These are phyloP conservation scores for Halichondria panicea DNA, from an alignment of 37 sponge, comb jelly and placozoan genomes.

Conservation along the genomic window DNA sequence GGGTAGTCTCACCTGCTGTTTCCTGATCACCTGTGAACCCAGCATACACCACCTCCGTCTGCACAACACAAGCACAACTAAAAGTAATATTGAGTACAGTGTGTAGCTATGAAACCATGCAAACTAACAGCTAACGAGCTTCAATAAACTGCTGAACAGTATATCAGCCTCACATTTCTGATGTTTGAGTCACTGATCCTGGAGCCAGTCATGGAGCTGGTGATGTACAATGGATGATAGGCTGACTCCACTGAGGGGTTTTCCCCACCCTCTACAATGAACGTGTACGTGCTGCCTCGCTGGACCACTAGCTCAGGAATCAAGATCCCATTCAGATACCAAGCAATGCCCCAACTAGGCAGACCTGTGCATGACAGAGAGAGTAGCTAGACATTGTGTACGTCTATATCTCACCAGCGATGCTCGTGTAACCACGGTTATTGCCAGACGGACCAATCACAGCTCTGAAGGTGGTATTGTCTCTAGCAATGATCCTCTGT, in stretches of 20 bases:
- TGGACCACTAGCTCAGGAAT: conserved; percentile 61
- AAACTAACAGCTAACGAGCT: conserved; percentile 25
- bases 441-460: conserved; percentile 53
- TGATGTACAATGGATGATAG: conserved; percentile 85
- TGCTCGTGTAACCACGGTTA: conserved; percentile 43
- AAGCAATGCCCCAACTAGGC: conserved; percentile 71
- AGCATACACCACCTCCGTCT: conserved; percentile 57
- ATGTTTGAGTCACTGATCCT: too few species aligned
- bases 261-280: conserved; percentile 58
- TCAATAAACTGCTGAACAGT: not conserved
- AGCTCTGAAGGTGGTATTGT: conserved; percentile 41
- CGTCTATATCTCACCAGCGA: conserved; percentile 40
- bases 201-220: conserved; percentile 29
- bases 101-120: too few species aligned
- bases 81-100: not conserved
- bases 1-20: conserved; percentile 32
- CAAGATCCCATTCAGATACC: conserved; percentile 69
- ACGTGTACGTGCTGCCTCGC: conserved; percentile 66
- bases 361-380: conserved; percentile 7
- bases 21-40: conserved; percentile 27
- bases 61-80: not conserved
- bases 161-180: conserved; percentile 24
- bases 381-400: not conserved
- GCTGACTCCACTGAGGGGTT: not conserved
- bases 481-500: not conserved